Base-by-base conservation (phyloP, 2,113 vertebrate genomes). In the Nothobranchius kuhntae region DNA sequence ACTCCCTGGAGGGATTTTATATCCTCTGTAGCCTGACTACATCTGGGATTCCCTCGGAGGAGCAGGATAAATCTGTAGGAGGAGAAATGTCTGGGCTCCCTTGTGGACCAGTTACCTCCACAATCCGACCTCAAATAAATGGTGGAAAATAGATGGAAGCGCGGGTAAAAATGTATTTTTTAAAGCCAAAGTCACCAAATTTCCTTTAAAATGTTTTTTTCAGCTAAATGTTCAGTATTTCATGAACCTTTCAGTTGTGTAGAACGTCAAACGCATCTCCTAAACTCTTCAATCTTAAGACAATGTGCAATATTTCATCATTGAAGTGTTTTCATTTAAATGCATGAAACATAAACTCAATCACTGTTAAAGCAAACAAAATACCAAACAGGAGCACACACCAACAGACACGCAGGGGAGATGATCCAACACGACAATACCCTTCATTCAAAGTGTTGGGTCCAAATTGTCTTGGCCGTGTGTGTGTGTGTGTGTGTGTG, bases 371-470 rank as follows among this genome's bases (percentile, higher is more conserved):
- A 0, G 2, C 8, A 63, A 67, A 46, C 13, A 50, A 62, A 54
- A 58, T 40, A 47, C 64, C 42, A 40, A 57, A 17, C 47, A 53
- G 53, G 52, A 17, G 42, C 61, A 64, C n/a, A 47, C n/a, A 38
- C 53, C 55, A 61, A 71, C 42, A 54, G 53, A 61, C 44, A 35
- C 68, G 51, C 65, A 45, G 54, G 75, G 78, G 80, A 83, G 83
- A 79, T 80, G 68, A 86, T 78, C 79, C 76, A 82, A 66, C 71
- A 79, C 84, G 78, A 78, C 76, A 85, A 81, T 68, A 82, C 73
- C 61, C 60, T 82, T 86, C 77, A 83, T 80, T 83, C 68, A 71
- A 53, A 70, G 73, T 65, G 76, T 82, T 82, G 3, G 44, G 61
- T 52, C 65, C 67, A 81, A 80, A 80, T 71, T 77, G 58, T 61